phyloP scores from a whole-genome alignment of 92 coral and sea anemone genomes.

The Porites evermanni region DNA sequence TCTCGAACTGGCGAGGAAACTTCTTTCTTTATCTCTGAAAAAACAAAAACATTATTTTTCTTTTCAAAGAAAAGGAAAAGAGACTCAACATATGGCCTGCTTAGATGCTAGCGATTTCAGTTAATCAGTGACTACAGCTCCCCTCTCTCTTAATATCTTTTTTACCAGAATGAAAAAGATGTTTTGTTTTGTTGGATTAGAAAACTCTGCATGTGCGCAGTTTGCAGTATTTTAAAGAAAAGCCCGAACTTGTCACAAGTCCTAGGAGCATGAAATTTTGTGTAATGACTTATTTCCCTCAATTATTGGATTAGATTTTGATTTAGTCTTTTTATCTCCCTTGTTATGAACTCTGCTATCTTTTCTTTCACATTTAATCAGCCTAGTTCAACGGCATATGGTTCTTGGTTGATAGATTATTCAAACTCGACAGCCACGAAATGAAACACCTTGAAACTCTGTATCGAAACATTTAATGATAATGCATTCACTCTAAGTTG shows the following conservation, averaged over 20 bases:
- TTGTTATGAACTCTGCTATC: slow-evolving; percentile 58
- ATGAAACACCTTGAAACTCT: slow-evolving; percentile 53
- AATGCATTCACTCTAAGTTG: slow-evolving; percentile 35
- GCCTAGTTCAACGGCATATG: slow-evolving; percentile 20
- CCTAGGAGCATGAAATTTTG: slow-evolving; percentile 24
- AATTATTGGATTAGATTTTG: slow-evolving; percentile 59
- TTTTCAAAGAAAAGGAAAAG: background rate
- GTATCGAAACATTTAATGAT: slow-evolving; percentile 54
- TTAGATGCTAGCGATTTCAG: slow-evolving; percentile 20
- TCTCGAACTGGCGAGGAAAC: slow-evolving; percentile 73
- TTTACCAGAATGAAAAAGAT: background rate
- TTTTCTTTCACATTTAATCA: slow-evolving; percentile 55
- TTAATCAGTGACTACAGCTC: background rate
- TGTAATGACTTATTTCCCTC: slow-evolving; percentile 70
- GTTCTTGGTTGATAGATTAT: slow-evolving; percentile 45
- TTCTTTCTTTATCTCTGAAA: slow-evolving; percentile 86
- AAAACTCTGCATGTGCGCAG: slow-evolving; percentile 13
- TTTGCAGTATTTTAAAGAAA: slow-evolving; percentile 21
- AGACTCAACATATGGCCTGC: slow-evolving; percentile 34
- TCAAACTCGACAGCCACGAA: slow-evolving; percentile 47
- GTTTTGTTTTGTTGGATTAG: background rate
- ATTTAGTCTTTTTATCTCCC: slow-evolving; percentile 56
- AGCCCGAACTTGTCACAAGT: slow-evolving; percentile 2
- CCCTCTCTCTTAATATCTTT: background rate
- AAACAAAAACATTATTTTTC: slow-evolving; percentile 13